These are phyloP conservation scores for Osmerus eperlanus DNA, from an alignment of 2,113 vertebrate species.

Conservation along the genomic window DNA sequence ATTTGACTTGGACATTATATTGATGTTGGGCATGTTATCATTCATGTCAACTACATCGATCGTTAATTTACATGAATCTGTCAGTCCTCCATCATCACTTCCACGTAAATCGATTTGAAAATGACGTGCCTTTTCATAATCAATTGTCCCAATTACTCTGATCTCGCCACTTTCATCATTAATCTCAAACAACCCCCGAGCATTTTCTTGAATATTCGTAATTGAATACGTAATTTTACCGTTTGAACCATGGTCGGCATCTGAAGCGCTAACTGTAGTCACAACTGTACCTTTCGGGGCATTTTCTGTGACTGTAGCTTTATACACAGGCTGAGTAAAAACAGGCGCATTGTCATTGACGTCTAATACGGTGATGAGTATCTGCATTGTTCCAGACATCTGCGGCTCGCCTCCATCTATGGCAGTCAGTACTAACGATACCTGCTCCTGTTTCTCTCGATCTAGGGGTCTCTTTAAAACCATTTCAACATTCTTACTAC, in stretches of 20 bases:
- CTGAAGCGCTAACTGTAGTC: slow-evolving; percentile 36
- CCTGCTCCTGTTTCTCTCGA: slow-evolving; percentile 28
- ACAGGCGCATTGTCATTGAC: slow-evolving; percentile 43
- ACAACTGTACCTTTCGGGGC: slow-evolving; percentile 25
- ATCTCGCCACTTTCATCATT: slow-evolving; percentile 19
- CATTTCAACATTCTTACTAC: slow-evolving; percentile 70
- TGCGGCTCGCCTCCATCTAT: slow-evolving; percentile 42
- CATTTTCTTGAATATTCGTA: slow-evolving; percentile 10
- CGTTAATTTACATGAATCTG: slow-evolving; percentile 29
- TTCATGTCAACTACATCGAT: slow-evolving; percentile 26
- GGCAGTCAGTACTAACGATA: slow-evolving; percentile 36
- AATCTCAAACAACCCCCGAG: slow-evolving; percentile 20
- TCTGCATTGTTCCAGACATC: slow-evolving; percentile 38
- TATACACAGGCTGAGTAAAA: slow-evolving; percentile 30
- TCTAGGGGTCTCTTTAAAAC: slow-evolving; percentile 35
- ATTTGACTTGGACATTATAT: slow-evolving; percentile 21
- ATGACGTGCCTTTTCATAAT: slow-evolving; percentile 30
- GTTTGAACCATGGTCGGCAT: slow-evolving; percentile 39
- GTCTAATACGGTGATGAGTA: slow-evolving; percentile 35
- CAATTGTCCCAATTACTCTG: slow-evolving; percentile 21
- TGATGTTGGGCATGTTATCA: slow-evolving; percentile 29
- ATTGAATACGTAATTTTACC: slow-evolving; percentile 29
- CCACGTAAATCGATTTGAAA: slow-evolving; percentile 33
- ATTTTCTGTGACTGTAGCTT: slow-evolving; percentile 25
- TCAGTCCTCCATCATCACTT: slow-evolving; percentile 30